Conservation (phyloP, 2,797 vertebrate species). For the Emys orbicularis region DNA sequence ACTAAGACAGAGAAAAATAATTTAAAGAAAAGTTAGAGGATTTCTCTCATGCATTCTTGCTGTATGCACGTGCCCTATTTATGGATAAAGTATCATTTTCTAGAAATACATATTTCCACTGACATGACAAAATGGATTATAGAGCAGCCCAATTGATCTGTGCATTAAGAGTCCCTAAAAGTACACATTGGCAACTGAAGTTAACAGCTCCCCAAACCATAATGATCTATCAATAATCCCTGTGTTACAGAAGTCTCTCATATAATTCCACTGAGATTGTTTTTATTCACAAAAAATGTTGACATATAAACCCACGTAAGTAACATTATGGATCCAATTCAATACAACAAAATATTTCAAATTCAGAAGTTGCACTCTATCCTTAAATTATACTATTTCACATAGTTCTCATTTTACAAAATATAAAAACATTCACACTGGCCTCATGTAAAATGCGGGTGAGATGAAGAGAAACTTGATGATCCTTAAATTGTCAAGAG, state of each 20-base stretch:
- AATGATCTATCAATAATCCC: constrained; percentile 43
- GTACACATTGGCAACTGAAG: constrained; percentile 46
- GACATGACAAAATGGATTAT: not conserved
- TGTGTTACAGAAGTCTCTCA: constrained; percentile 39
- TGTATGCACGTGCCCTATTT: rapidly evolving
- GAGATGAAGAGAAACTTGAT: not conserved
- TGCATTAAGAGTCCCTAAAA: constrained; percentile 57
- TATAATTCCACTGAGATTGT: constrained; percentile 25
- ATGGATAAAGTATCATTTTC: not conserved
- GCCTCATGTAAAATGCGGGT: not conserved
- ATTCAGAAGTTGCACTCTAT: not conserved
- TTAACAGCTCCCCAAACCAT: constrained; percentile 60
- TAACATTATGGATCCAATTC: not conserved
- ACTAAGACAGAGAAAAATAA: not conserved
- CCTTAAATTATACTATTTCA: not conserved
- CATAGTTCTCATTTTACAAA: not conserved
- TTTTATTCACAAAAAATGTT: constrained; percentile 39
- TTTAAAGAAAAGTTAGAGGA: not conserved
- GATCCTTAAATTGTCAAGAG: not conserved
- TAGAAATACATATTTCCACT: not conserved
- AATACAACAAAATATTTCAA: not conserved
- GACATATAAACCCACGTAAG: constrained; percentile 2
- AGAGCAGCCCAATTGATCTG: constrained; percentile 23
- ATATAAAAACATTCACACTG: not conserved
- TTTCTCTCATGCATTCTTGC: not conserved